Evolutionary conservation across 2,888 invertebrate genomes (phyloP), one percentile per base, ranked within the genome.

Genomic region (Drosophila subquinaria): DNA sequence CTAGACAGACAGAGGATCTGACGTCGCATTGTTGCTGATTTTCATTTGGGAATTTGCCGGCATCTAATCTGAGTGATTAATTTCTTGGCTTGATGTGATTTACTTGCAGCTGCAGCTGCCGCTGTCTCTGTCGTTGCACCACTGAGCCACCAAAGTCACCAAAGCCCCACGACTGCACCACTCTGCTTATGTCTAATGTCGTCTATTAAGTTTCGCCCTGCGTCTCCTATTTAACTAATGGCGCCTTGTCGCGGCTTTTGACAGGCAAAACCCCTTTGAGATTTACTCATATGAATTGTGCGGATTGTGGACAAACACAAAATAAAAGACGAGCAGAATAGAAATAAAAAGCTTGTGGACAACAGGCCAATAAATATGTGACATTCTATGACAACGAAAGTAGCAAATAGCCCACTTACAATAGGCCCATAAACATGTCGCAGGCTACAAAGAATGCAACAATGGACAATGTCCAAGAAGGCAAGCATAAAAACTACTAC

Each of bases 51-150:
- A 81, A 78, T 74, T 85, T 79, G 51, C 51, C 51, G 67, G 69
- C 67, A 69, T 72, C 69, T 70, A 66, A 74, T 69, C 84, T 86
- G 85, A 86, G 88, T 86, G 85, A 86, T 86, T 86, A 86, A 86
- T 86, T 86, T 83, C 81, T 79, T 73, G 73, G 71, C 87, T 85
- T 81, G 88, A 88, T 81, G 88, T 86, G 88, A 86, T 86, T 88
- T 88, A 85, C 73, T 84, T 76, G 64, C 68, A 55, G 4, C 70
- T 68, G 63, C 75, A 62, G n/a, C 56, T 50, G 63, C 2, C 1
- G 30, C 33, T 33, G 10, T 2, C 6, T 5, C 33, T 33, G 33
- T 64, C 67, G 13, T 51, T 52, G 51, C 68, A 53, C 38, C 52
- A 33, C 51, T 36, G 33, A 52, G 20, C 35, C 35, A 42, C 40